These are phyloP conservation scores for Lutraria rhynchaena DNA, from an alignment of 1,140 invertebrate genomes.

Conservation along the genomic window DNA sequence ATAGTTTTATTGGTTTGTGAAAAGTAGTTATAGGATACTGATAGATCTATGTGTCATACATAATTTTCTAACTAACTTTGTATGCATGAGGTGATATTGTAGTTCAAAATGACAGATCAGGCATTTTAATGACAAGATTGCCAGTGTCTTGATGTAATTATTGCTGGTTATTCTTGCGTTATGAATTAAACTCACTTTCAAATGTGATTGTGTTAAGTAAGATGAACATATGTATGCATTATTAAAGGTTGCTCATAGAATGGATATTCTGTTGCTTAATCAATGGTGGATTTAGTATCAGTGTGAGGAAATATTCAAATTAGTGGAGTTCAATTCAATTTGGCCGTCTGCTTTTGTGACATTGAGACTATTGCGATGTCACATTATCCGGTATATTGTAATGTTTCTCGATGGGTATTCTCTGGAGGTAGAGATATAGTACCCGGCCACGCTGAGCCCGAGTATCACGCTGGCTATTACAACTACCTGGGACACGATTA, in stretches of 20 bases:
- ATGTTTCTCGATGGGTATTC: slow-evolving; percentile 56
- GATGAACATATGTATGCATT: too few relatives aligned
- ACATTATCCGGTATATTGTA: slow-evolving; percentile 53
- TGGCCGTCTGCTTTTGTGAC: too few relatives aligned
- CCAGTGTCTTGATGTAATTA: slow-evolving; percentile 25
- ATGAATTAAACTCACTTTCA: too few relatives aligned
- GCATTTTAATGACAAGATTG: slow-evolving; percentile 40
- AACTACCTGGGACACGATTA: slow-evolving; percentile 1
- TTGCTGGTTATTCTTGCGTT: not conserved
- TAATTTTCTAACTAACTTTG: slow-evolving; percentile 5
- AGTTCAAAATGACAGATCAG: slow-evolving; percentile 21
- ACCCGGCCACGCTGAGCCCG: not conserved
- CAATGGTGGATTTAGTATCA: too few relatives aligned
- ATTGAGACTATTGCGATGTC: slow-evolving; percentile 35
- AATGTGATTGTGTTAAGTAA: too few relatives aligned
- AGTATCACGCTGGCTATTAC: slow-evolving; percentile 27
- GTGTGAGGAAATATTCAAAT: too few relatives aligned
- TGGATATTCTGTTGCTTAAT: too few relatives aligned
- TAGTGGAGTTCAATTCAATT: too few relatives aligned
- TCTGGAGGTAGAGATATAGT: slow-evolving; percentile 20
- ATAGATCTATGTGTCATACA: too few relatives aligned
- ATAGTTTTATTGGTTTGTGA: too few relatives aligned
- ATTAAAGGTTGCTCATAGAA: too few relatives aligned
- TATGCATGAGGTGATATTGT: slow-evolving; percentile 38
- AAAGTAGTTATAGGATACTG: too few relatives aligned